Evolutionary conservation across 2,113 vertebrate species (phyloP).

Genomic region (Solea senegalensis): DNA sequence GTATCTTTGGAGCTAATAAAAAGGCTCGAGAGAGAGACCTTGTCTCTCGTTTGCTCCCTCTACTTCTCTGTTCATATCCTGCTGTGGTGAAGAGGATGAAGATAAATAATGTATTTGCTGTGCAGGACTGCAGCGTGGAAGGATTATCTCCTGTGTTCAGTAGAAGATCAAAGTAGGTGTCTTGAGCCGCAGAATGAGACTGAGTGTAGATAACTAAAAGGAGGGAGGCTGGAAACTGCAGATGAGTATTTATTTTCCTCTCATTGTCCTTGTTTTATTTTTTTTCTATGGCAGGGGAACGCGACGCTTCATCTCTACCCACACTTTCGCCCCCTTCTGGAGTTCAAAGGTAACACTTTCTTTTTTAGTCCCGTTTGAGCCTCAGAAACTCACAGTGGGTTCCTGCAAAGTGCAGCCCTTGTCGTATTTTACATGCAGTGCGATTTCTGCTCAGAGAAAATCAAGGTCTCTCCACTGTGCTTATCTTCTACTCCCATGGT

Average conservation of each 20-base stretch:
- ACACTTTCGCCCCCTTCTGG: constrained; percentile 81
- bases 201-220: constrained; percentile 20
- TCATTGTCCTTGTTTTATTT: constrained; percentile 33
- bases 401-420: neutral
- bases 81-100: constrained; percentile 59
- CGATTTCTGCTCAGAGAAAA: neutral
- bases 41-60: constrained; percentile 42
- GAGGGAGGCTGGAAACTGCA: constrained; percentile 37
- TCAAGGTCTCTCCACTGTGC: neutral
- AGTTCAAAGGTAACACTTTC: constrained; percentile 82
- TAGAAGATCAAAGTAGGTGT: constrained; percentile 34
- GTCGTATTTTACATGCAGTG: neutral
- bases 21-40: constrained; percentile 33
- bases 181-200: constrained; percentile 53
- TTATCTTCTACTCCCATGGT: neutral
- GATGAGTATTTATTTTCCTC: constrained; percentile 23
- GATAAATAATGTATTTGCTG: constrained; percentile 69
- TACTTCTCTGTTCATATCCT: constrained; percentile 41
- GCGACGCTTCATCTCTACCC: constrained; percentile 84
- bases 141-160: constrained; percentile 60
- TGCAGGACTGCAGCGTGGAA: constrained; percentile 57
- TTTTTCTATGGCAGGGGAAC: constrained; percentile 76
- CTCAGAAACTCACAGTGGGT: neutral
- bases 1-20: constrained; percentile 46
- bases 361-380: neutral